Base-by-base conservation (phyloP, 2,113 vertebrate genomes). In the Cololabis saira region DNA sequence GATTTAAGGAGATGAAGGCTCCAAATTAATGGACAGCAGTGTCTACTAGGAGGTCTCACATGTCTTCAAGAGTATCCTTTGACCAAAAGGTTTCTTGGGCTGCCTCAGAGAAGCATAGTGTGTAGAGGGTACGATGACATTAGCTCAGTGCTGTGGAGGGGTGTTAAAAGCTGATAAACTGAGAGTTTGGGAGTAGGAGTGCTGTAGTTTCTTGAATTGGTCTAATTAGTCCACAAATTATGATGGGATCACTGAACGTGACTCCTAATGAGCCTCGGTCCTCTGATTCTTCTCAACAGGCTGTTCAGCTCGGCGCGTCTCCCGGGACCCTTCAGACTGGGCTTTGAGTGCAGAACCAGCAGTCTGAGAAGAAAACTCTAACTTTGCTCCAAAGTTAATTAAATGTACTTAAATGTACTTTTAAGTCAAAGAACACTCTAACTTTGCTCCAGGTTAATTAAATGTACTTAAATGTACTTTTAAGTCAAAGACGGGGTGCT, bases 151-250 rank as follows among this genome's bases (percentile, higher is more conserved):
- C 65, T 49, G 42, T 14, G n/a, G 62, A 17, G 58, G 64, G 65
- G 43, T 71, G 75, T 66, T 80, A 76, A 7, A 43, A 65, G 65
- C 76, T 18, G 57, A 72, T 87, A 63, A 68, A 65, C 49, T 41
- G 40, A 47, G 59, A 69, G 48, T 61, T 60, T 52, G 13, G 62
- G 13, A 71, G 1, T n/a, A 22, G 33, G 27, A 61, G 47, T 45
- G 66, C 71, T 33, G 33, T 27, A 74, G 19, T 54, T 66, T 61
- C 41, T 67, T 69, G 69, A 87, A 83, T 73, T 44, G 12, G 57
- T 60, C 70, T 92, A 92, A 93, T 93, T 93, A 89, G 89, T 84
- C 87, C 86, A 86, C 65, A 82, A 85, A 89, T 89, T 82, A 85
- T 69, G 48, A 61, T 45, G 21, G 70, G 77, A 82, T 85, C 83